These are phyloP conservation scores for Hippocampus abdominalis DNA, from an alignment of 2,113 vertebrate species.

Conservation along the genomic window DNA sequence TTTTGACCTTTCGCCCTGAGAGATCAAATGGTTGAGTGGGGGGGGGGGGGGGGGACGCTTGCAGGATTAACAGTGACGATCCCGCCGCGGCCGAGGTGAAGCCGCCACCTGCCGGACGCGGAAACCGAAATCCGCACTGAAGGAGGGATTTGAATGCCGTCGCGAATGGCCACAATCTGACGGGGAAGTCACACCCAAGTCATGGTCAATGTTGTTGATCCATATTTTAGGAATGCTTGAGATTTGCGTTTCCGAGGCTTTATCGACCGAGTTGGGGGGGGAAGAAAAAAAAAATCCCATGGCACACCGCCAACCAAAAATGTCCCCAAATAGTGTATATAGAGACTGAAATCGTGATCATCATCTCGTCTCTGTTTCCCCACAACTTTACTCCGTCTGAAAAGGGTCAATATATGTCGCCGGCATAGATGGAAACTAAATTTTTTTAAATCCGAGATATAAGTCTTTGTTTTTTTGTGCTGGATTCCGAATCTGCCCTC, in stretches of 20 bases:
- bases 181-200: not conserved
- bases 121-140: not conserved
- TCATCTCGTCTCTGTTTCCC: not conserved
- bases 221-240: not conserved
- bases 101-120: not conserved
- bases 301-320: not conserved
- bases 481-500: too few species aligned
- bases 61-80: not conserved
- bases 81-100: not conserved
- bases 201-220: not conserved
- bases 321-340: not conserved
- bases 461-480: too few species aligned
- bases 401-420: too few species aligned
- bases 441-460: too few species aligned
- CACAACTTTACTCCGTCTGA: too few species aligned
- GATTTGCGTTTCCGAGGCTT: not conserved
- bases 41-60: not conserved
- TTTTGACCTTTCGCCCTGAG: slow-evolving; percentile 23
- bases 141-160: not conserved
- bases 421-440: too few species aligned
- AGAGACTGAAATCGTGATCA: not conserved
- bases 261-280: too few species aligned
- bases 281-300: too few species aligned
- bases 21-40: not conserved
- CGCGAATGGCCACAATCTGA: not conserved